A percentile compares a stretch with the other conserved stretches of the same genome.
Conservation (phyloP, 1,140 invertebrate genomes). For the Drosophila bocki region DNA sequence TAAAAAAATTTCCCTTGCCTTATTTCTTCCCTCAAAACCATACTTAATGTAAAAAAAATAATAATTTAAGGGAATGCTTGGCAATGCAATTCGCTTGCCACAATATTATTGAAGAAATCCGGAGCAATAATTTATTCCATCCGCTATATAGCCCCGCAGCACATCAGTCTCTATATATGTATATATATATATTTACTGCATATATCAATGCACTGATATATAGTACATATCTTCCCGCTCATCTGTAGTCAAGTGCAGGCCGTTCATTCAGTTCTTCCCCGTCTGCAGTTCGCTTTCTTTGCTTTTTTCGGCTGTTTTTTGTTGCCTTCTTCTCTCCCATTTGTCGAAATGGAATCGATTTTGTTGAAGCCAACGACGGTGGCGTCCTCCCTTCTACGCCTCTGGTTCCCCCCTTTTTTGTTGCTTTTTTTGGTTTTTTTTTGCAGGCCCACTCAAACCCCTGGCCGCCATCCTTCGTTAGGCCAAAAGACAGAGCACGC, state of each 20-base stretch:
- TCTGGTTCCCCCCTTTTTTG: conserved; percentile 1
- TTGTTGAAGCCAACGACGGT: conserved; percentile 30
- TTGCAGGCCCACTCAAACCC: conserved; percentile 17
- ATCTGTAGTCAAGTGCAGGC: conserved; percentile 23
- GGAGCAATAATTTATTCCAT: conserved; percentile 23
- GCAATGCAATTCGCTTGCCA: conserved; percentile 9
- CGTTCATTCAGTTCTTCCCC: conserved; percentile 12
- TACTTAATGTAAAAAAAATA: conserved; percentile 11
- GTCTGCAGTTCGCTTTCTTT: conserved; percentile 37
- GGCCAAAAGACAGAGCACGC: conserved; percentile 49
- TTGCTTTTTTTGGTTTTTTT: background rate
- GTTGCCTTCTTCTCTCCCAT: conserved; percentile 41
- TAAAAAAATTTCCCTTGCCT: accelerated
- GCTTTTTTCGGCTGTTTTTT: conserved; percentile 32
- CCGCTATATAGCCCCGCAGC: conserved; percentile 13
- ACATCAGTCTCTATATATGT: conserved; percentile 19
- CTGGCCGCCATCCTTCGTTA: conserved; percentile 12
- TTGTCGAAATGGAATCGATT: conserved; percentile 71
- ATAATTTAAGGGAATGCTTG: background rate
- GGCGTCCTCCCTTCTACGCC: conserved; percentile 1
- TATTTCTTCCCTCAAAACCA: background rate
- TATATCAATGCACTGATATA: conserved; percentile 34
- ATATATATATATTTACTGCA: conserved; percentile 26
- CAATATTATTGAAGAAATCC: conserved; percentile 33
- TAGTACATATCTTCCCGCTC: conserved; percentile 25